These are phyloP conservation scores for Ophioninae sp. DNA, from an alignment of 2,888 invertebrate species.

Conservation along the genomic window DNA sequence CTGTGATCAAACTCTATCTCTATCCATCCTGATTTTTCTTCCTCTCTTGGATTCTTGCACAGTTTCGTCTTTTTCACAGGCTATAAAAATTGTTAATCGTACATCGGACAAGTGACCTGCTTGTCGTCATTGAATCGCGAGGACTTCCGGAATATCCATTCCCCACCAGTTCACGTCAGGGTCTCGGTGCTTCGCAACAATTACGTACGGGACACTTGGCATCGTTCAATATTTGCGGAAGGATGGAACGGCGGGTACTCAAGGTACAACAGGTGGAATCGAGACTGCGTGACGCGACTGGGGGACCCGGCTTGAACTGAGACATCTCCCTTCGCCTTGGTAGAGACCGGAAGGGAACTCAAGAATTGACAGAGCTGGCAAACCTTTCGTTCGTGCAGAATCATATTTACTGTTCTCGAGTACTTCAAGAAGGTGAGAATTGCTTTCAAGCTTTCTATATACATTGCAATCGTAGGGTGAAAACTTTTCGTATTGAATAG, in stretches of 20 bases:
- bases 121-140: neutral
- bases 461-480: neutral
- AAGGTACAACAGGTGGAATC: slow-evolving; percentile 56
- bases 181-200: slow-evolving; percentile 6
- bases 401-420: neutral
- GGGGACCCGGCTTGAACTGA: neutral
- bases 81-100: neutral
- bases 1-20: slow-evolving; percentile 16
- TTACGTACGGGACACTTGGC: neutral
- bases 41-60: neutral
- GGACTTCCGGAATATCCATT: neutral
- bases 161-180: neutral
- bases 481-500: neutral
- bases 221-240: slow-evolving; percentile 19
- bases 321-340: neutral
- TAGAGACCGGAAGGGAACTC: neutral
- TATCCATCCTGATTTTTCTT: neutral
- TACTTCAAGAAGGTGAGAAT: neutral
- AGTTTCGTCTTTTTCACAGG: neutral
- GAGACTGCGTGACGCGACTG: slow-evolving; percentile 10
- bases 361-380: neutral
- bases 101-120: neutral
- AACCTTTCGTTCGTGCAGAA: neutral
- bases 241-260: slow-evolving; percentile 21
- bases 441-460: neutral